These are phyloP conservation scores for Danionella dracula DNA, from an alignment of 2,797 vertebrate species.

Conservation along the genomic window DNA sequence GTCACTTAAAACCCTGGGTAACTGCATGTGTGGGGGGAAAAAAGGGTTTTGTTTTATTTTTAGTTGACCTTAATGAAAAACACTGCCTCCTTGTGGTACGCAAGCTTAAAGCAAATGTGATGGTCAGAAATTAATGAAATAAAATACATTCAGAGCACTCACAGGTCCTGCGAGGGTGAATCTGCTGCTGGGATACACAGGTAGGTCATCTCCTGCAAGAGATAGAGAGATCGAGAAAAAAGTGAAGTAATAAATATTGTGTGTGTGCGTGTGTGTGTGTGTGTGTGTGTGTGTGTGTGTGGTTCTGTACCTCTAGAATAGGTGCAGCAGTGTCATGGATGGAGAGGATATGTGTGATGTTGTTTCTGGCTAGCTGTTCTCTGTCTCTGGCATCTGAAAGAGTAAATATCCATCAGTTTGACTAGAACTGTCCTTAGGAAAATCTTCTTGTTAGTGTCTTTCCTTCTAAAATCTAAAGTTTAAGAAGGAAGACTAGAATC, in stretches of 20 bases:
- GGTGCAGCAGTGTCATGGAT: constrained; percentile 87
- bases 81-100: constrained; percentile 15
- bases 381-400: constrained; percentile 83
- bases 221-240: no score
- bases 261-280: no score
- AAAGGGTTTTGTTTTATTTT: no score
- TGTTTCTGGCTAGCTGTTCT: constrained; percentile 84
- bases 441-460: no score
- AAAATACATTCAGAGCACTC: constrained; percentile 62
- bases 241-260: no score
- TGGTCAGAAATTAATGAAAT: constrained; percentile 18
- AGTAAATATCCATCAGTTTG: background rate
- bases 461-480: no score
- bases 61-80: constrained; percentile 21
- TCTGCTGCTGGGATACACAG: constrained; percentile 92
- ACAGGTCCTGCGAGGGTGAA: constrained; percentile 92
- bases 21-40: no score
- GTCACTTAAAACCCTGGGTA: no score
- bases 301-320: constrained; percentile 82
- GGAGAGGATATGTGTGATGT: constrained; percentile 89
- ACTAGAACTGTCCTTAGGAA: background rate
- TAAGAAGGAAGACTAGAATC: no score
- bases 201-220: constrained; percentile 89
- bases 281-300: no score
- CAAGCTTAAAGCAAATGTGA: background rate